Base-by-base conservation (phyloP, 2,888 invertebrate species). In the Magallana nippona region DNA sequence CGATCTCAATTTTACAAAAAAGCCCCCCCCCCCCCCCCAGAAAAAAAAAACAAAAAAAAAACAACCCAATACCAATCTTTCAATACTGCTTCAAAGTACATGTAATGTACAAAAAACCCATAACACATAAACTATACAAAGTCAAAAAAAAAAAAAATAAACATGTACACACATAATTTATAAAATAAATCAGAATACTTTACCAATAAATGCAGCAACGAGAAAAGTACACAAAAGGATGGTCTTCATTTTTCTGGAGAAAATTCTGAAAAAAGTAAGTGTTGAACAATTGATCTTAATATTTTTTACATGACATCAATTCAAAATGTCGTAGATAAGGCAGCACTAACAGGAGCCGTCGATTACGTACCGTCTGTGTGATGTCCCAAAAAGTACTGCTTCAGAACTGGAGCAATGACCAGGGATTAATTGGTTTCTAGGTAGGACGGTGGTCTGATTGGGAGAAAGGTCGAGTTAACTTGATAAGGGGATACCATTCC, bases 381-480 rank as follows among this genome's bases (percentile, higher is more conserved):
- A 32, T 15, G 27, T 71, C 22, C 11, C 15, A 71, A 71, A 71
- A 71, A 10, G 71, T 15, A 71, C 44, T 44, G 44, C 44, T 44
- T 44, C 44, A 44, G 44, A 71, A 71, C 32, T 19, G 27, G 71
- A 71, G 15, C 71, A 32, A 15, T 71, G 71, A 27, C 71, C 71
- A 71, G 27, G 15, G 32, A 71, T 71, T 27, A 71, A 71, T 71
- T 27, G 71, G 71, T 71, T 27, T 71, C 71, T 71, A 27, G 27
- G 71, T 27, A 13, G 32, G 13, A 13, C 22, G 32, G 27, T 32
- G 32, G 19, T 27, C 32, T 22, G 71, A 2, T 19, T 22, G 15
- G 27, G 71, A 71, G 71, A 22, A 19, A 71, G 71, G 71, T 27
- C 22, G 27, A 13, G 32, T 71, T 71, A 71, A 71, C 71, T 27